Conservation (phyloP, 2,113 vertebrate species). For the Dendropsophus ebraccatus region DNA sequence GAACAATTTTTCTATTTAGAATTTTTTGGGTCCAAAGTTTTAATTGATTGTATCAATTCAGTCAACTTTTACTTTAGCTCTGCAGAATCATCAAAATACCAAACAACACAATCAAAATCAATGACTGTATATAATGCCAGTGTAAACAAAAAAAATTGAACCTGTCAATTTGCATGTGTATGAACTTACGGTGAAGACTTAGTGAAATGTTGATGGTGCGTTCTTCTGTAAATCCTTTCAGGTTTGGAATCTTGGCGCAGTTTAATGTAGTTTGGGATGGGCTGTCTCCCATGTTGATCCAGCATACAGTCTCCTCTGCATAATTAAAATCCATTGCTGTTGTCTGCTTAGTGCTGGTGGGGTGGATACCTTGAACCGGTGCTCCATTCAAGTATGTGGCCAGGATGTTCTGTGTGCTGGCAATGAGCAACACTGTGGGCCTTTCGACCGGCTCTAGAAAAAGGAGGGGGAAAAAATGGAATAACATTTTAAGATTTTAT, state of each 20-base stretch:
- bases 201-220: constrained; percentile 91
- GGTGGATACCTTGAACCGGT: constrained; percentile 80
- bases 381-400: constrained; percentile 87
- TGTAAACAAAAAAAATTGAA: no score
- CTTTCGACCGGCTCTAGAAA: constrained; percentile 87
- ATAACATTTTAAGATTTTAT: neutral
- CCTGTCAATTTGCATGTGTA: neutral
- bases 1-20: neutral
- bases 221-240: constrained; percentile 86
- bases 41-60: neutral
- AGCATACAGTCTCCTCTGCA: constrained; percentile 88
- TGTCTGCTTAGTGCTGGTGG: constrained; percentile 89
- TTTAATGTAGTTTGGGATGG: constrained; percentile 87
- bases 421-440: constrained; percentile 87
- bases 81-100: neutral
- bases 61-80: neutral
- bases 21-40: neutral
- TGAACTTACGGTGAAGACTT: constrained; percentile 93
- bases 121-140: neutral
- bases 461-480: neutral
- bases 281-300: constrained; percentile 90
- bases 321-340: constrained; percentile 98
- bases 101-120: no score
- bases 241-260: constrained; percentile 89
- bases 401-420: constrained; percentile 95